Evolutionary conservation across 2,797 vertebrate genomes (phyloP).

Genomic region (Sebastes reedi): DNA sequence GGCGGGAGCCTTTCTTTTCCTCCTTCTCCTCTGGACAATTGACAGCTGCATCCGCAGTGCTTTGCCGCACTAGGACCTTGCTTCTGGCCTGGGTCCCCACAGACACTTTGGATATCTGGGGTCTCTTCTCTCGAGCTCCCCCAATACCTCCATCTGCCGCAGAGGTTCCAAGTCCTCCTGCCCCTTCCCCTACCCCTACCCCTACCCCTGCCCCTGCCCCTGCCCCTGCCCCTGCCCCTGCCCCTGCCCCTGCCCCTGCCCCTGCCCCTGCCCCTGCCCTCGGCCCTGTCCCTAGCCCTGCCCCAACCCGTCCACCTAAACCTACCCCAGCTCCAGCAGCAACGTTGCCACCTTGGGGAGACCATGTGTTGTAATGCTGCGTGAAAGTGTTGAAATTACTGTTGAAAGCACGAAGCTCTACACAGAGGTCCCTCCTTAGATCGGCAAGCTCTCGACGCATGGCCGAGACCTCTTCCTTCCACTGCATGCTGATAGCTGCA

Average conservation of each 20-base stretch:
- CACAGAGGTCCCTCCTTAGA: conserved; percentile 83
- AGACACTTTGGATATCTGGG: conserved; percentile 78
- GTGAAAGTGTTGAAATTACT: conserved; percentile 85
- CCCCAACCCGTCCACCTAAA: conserved; percentile 29
- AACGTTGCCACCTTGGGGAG: conserved; percentile 74
- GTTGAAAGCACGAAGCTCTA: conserved; percentile 85
- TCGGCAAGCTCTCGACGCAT: conserved; percentile 85
- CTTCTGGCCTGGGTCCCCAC: conserved; percentile 84
- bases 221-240: conserved; percentile 3
- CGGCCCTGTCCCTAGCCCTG: conserved; percentile 22
- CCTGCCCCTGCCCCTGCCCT: conserved; percentile 11
- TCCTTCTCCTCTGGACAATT: conserved; percentile 82
- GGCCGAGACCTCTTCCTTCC: conserved; percentile 85
- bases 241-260: conserved; percentile 19
- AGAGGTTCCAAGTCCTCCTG: conserved; percentile 36
- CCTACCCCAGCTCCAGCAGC: conserved; percentile 51
- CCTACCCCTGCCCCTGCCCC: conserved; percentile 25
- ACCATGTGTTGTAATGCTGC: conserved; percentile 86
- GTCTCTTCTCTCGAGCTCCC: conserved; percentile 70
- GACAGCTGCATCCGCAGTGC: conserved; percentile 84
- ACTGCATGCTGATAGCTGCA: conserved; percentile 85
- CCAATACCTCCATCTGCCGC: conserved; percentile 38
- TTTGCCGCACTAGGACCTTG: conserved; percentile 82
- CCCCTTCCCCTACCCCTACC: neutral
- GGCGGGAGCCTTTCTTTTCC: conserved; percentile 60